Base-by-base conservation (phyloP, 2,888 invertebrate genomes). In the Pandemis heparana region DNA sequence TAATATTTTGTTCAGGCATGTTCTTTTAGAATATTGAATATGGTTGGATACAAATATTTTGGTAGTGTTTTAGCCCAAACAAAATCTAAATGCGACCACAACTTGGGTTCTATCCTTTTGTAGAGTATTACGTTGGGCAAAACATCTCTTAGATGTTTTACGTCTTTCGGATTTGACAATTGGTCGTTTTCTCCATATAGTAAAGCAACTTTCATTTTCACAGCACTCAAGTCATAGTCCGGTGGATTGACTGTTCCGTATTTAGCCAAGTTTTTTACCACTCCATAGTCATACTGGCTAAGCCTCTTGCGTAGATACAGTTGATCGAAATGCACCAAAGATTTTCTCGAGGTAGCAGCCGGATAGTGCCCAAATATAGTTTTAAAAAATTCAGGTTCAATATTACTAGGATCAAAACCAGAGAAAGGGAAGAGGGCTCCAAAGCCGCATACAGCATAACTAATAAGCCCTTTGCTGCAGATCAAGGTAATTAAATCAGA, bases 81-180 rank as follows among this genome's bases (percentile, higher is more conserved):
- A 38, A 82, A 82, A 59, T 89, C 89, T 5, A 86, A 68, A 56
- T 89, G 89, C 56, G 81, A 85, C 76, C 82, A 88, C 3, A 60
- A 32, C 4, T 63, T 39, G 6, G 68, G 66, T 39, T 74, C 23
- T 38, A 77, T 66, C 9, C 77, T 56, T 9, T 71, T 61, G 38
- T 76, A 79, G 39, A 75, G 60, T 7, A 76, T 71, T 0, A 87
- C 82, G 16, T 87, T 87, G 0, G 85, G 84, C 8, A 89, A 73
- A 4, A 75, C 64, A 0, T 75, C 66, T 7, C 74, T 78, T 3
- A 89, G 70, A 0, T 74, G 65, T 0, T 76, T 67, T 0, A 85
- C 85, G 60, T 90, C 87, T 32, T 77, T 70, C 3, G 85, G 48
- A 1, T 81, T 80, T 0, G 87, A 81, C 16, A 89, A 32, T 4